Percentiles rank a stretch among this genome's conserved stretches.
Evolutionary conservation across 2,113 vertebrate genomes (phyloP).

Genomic region (Actinemys pallida): DNA sequence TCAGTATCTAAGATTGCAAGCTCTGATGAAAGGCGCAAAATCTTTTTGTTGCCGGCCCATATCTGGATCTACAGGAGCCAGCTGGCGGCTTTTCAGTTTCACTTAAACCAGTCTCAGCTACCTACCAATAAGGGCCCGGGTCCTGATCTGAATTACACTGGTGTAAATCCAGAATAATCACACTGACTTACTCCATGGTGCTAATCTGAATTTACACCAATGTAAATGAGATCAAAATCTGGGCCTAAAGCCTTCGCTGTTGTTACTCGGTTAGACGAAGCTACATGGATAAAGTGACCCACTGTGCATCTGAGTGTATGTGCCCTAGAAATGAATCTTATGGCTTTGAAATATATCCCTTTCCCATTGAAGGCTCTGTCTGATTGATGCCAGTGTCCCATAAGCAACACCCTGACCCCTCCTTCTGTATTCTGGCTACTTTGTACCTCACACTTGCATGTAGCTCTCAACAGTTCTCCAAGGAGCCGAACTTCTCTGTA

Average conservation of each 20-base stretch:
- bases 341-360: neutral
- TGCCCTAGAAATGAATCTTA: neutral
- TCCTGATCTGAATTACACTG: no score
- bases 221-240: neutral
- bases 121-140: no score
- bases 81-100: no score
- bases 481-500: conserved; percentile 36
- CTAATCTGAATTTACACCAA: neutral
- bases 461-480: neutral
- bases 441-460: neutral
- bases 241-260: neutral
- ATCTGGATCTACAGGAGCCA: no score
- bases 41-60: no score
- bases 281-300: neutral
- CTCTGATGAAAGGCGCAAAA: no score
- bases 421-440: neutral
- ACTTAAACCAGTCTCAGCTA: no score
- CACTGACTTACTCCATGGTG: neutral
- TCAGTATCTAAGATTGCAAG: no score
- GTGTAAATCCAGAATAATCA: neutral
- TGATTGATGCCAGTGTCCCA: neutral
- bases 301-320: neutral
- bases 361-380: neutral
- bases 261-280: neutral
- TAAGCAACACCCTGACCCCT: neutral